Base-by-base conservation (phyloP, 2,888 invertebrate genomes). In the Orgyia antiqua region DNA sequence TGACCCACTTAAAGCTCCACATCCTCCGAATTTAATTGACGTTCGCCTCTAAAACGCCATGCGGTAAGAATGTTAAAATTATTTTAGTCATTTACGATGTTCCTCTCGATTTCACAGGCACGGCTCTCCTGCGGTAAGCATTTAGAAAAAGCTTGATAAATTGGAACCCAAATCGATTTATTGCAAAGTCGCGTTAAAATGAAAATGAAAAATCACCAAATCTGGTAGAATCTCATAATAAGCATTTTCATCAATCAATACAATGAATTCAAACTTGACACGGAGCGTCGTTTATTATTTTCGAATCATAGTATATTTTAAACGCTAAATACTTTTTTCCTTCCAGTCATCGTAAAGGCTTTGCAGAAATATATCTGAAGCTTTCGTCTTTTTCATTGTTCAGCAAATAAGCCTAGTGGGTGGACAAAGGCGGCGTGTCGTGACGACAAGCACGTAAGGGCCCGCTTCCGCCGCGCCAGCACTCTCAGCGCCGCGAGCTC, bases 331-430 rank as follows among this genome's bases (percentile, higher is more conserved):
- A 65, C 57, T 58, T 60, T 58, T 55, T 38, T 31, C 4, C 37
- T 51, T 53, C 36, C 20, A 52, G 45, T 50, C 53, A 51, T 63
- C 47, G 53, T 45, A 45, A 49, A 51, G 55, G 50, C 58, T 66
- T 68, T 63, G 58, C 61, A 62, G 67, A 73, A 77, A 74, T 74
- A 67, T 61, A 69, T 66, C 45, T 62, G 64, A 67, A 61, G 65
- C 69, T 77, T 79, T 78, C 72, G 74, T 74, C 69, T 80, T 83
- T 80, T 79, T 70, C 80, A 79, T 83, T 83, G 84, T 82, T 84
- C 84, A 84, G 83, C 83, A 83, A 84, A 83, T 83, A 82, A 84
- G 82, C 76, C 78, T 83, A 82, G 84, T 82, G 82, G 79, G 68
- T 72, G 78, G 80, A 84, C 84, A 84, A 84, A 83, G 82, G 82